Evolutionary conservation across 2,888 invertebrate species (phyloP), one percentile per base, ranked within the genome.

Genomic region (Sialis lutaria): DNA sequence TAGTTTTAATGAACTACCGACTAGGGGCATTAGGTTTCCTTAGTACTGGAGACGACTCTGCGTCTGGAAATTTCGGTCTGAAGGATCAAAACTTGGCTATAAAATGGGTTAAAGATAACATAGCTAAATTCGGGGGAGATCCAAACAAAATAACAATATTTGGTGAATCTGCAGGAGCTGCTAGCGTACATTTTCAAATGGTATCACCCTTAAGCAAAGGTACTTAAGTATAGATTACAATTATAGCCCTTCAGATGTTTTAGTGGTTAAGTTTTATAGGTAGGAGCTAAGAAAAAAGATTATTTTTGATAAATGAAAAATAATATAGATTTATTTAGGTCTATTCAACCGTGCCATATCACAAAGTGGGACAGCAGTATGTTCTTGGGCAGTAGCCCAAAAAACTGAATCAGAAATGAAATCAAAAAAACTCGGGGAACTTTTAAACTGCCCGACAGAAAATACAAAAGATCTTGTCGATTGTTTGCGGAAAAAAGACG

Each of bases 331-430:
- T 41, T 12, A 9, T 64, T 46, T 57, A 82, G 82, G 78, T 49
- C 58, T 83, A 8, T 79, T 84, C 53, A 79, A 81, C 53, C 75
- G 75, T 49, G 82, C 71, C 1, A 85, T 86, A 50, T 77, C 83
- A 0, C 79, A 84, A 58, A 85, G 84, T 44, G 85, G 85, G 1
- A 80, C 79, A 1, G 75, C 79, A 1, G 64, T 79, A 35, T 75
- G 75, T 51, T 74, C 77, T 0, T 82, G 81, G 81, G 76, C 77
- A 0, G 69, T 79, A 1, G 69, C 75, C 0, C 68, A 70, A 45
- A 72, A 74, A 4, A 77, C 76, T 6, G 69, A 75, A 49, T 72
- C 77, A 0, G 63, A 70, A 6, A 61, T 64, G 35, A 72, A 79
- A 46, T 76, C 82, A 0, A 68, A 65, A 47, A 73, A 70, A 42